Base-by-base conservation (phyloP, 2,888 invertebrate species). In the Stictocephala bisonia region DNA sequence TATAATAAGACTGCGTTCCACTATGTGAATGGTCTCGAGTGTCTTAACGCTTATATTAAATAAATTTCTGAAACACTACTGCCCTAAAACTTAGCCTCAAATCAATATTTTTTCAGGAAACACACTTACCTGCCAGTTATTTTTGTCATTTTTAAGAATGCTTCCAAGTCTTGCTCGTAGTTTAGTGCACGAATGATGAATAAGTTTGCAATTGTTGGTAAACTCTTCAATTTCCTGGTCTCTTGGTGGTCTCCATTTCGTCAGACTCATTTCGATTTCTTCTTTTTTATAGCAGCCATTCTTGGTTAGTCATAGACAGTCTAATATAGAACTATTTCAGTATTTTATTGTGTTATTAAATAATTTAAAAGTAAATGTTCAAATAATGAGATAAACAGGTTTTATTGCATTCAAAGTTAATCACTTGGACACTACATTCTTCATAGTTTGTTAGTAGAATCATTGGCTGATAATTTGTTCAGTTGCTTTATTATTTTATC, bases 221-320 rank as follows among this genome's bases (percentile, higher is more conserved):
- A 64, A 77, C 51, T 77, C 77, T 67, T 74, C 72, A 67, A 73
- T 75, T 20, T 73, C 71, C 20, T 73, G 74, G 71, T 79, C 79
- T 71, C 76, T 75, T 26, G 72, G 48, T 20, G 78, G 76, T 22
- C 77, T 70, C 77, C 78, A 79, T 75, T 69, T 74, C 56, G 51
- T 27, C n/a, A 73, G 60, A 64, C 58, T 76, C 77, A 77, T 77
- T 29, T 53, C 67, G 18, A 26, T 51, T 26, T 69, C 44, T 64
- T 64, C 40, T 64, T 64, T 44, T 26, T 64, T 20, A 64, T 64
- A 22, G 27, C 27, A 22, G n/a, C 44, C 18, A 60, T 58, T 31
- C 1, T n/a, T n/a, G n/a, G n/a, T n/a, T n/a, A n/a, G n/a, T n/a
- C n/a, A n/a, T n/a, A n/a, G n/a, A n/a, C n/a, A n/a, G n/a, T n/a